These are phyloP conservation scores for Muscina levida DNA, from an alignment of 2,888 invertebrate species.

Conservation along the genomic window DNA sequence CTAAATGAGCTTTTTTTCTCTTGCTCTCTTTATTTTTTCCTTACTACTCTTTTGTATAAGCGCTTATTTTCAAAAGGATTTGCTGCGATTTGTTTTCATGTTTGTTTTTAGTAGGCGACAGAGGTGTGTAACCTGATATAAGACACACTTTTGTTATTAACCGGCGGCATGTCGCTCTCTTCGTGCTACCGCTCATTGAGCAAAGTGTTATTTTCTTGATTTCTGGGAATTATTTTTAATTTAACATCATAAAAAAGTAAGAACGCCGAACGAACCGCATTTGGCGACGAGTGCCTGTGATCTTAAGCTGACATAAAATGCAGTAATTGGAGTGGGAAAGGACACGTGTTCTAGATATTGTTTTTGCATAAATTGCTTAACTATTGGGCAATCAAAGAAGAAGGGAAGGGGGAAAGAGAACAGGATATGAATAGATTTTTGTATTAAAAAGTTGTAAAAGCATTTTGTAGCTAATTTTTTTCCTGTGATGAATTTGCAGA, in stretches of 20 bases:
- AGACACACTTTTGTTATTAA: slow-evolving; percentile 62
- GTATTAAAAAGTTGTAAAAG: no score
- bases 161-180: not conserved
- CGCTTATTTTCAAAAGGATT: slow-evolving; percentile 64
- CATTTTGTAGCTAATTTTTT: no score
- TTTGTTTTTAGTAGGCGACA: slow-evolving; percentile 20
- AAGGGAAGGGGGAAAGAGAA: not conserved
- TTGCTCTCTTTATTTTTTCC: not conserved
- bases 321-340: slow-evolving; percentile 61
- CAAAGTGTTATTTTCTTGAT: slow-evolving; percentile 64
- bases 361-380: slow-evolving; percentile 4
- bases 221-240: slow-evolving; percentile 62
- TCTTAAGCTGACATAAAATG: slow-evolving; percentile 65
- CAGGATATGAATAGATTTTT: no score
- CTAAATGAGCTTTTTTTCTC: slow-evolving; percentile 65
- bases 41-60: slow-evolving; percentile 35
- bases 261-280: not conserved
- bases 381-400: not conserved
- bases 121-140: slow-evolving; percentile 58
- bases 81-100: no score
- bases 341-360: slow-evolving; percentile 59
- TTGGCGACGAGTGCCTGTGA: slow-evolving; percentile 31
- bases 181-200: not conserved
- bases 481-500: no score
- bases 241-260: slow-evolving; percentile 59